Base-by-base conservation (phyloP, 2,888 invertebrate genomes). In the Phyto melanocephala region DNA sequence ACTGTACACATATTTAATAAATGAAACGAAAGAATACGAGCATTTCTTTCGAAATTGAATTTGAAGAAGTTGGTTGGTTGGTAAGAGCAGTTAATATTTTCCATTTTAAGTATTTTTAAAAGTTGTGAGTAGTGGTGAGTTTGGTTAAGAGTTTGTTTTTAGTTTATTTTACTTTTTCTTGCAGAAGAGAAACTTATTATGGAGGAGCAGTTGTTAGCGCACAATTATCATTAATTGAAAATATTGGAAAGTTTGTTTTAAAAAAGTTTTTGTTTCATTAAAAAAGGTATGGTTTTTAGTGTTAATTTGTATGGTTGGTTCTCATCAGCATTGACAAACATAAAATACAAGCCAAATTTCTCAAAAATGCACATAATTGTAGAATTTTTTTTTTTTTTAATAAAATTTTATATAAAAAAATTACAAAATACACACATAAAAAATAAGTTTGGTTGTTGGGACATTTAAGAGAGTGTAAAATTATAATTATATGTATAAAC, bases 71-170 rank as follows among this genome's bases (percentile, higher is more conserved):
- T 52, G 42, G 60, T 76, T 76, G 56, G 13, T 70, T 75, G 75
- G 58, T 82, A 45, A 74, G 76, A 77, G 70, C 58, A 24, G 50
- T 35, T 37, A 28, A 17, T 37, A 17, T 58, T n/a, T n/a, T n/a
- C n/a, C n/a, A n/a, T n/a, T n/a, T n/a, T n/a, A n/a, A n/a, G n/a
- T n/a, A n/a, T n/a, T 70, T 50, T 47, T 47, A 70, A 60, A 65
- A 79, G 75, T 82, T 79, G 20, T 78, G 75, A 79, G 82, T 82
- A 82, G 79, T 78, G 82, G 71, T 82, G 71, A 82, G 82, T 82
- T 80, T 68, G 77, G 81, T 77, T 81, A 77, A 74, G 47, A 77
- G 37, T 58, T 82, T 70, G 45, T 45, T 78, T 70, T 56, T 56
- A 63, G 3, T 70, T 78, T 63, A 24, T 6, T 56, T 56, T 52